Evolutionary conservation across 2,888 invertebrate genomes (phyloP), one percentile per base, ranked within the genome.

Genomic region (Argyresthia goedartella): DNA sequence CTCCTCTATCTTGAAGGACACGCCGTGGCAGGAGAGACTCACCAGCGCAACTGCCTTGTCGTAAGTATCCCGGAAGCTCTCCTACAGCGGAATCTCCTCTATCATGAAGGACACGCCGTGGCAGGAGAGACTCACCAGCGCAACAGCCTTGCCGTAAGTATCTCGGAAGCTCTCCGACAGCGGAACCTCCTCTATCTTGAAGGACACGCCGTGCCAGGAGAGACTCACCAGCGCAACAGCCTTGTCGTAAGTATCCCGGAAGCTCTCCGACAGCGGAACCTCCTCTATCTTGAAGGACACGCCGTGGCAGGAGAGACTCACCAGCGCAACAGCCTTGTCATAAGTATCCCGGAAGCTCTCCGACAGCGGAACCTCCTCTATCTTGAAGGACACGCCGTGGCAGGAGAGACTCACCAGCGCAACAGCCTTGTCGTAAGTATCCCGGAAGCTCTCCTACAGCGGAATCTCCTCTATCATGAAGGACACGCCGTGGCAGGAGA

Each of bases 101-200:
- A 99, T 96, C 86, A 95, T 95, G 81, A 99, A 99, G 36, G 95
- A 92, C 16, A 99, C 99, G 10, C 99, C 99, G 71, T 98, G 95
- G 86, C 99, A 99, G 72, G 98, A 98, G 35, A 99, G 89, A 79
- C 88, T 79, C 62, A 93, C 93, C 87, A 98, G 79, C 59, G 91
- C 92, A 0, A 98, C 99, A 6, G 97, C 93, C 61, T 95, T 93
- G 82, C 99, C 98, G 74, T 99, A 99, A 39, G 97, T 90, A 64
- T 93, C 91, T 54, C 93, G 91, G 76, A 98, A 98, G 4, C 96
- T 93, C 53, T 92, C 91, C 0, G 93, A 89, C 16, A 99, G 88
- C 3, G 96, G 93, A 55, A 99, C 98, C 86, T 99, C 98, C 75
- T 99, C 97, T 59, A 99, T 96, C 86, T 95, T 95, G 81, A 99